phyloP scores from a whole-genome alignment of 2,113 vertebrate genomes.

The rabbit (Oryctolagus cuniculus) region DNA sequence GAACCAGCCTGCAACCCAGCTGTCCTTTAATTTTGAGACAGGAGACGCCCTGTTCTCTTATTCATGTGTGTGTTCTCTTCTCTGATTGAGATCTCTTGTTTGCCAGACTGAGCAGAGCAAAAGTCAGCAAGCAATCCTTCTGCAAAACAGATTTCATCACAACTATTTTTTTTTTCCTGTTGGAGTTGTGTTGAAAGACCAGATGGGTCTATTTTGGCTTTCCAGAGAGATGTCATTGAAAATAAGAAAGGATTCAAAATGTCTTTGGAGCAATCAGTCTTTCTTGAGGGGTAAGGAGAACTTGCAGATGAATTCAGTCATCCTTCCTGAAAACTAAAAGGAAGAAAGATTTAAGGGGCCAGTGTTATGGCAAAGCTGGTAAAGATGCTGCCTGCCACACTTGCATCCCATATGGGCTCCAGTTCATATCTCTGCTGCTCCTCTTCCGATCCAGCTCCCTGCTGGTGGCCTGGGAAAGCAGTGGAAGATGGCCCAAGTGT shows the following conservation, averaged over 20 bases:
- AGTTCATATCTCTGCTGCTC: too few relatives aligned
- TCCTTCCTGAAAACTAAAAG: neutral
- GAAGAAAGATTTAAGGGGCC: neutral
- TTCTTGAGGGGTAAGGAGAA: conserved; percentile 21
- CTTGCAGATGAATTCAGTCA: neutral
- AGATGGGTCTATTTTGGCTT: conserved; percentile 6
- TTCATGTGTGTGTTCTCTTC: neutral
- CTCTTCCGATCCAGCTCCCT: too few relatives aligned
- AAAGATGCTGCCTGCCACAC: too few relatives aligned
- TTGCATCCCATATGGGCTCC: too few relatives aligned
- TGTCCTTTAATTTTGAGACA: neutral
- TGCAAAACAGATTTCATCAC: neutral
- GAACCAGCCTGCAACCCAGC: neutral
- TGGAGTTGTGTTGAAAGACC: conserved; percentile 15
- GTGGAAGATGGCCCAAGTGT: neutral
- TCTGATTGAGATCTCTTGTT: neutral
- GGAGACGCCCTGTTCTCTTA: neutral
- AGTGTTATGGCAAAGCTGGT: too few relatives aligned
- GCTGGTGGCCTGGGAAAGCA: neutral
- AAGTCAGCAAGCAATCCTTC: neutral
- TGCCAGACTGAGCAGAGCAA: neutral
- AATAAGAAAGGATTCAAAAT: conserved; percentile 29
- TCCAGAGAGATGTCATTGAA: neutral
- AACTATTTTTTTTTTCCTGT: neutral
- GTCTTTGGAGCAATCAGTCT: neutral